Base-by-base conservation (phyloP, 2,888 invertebrate genomes). In the Panzeria rudis region DNA sequence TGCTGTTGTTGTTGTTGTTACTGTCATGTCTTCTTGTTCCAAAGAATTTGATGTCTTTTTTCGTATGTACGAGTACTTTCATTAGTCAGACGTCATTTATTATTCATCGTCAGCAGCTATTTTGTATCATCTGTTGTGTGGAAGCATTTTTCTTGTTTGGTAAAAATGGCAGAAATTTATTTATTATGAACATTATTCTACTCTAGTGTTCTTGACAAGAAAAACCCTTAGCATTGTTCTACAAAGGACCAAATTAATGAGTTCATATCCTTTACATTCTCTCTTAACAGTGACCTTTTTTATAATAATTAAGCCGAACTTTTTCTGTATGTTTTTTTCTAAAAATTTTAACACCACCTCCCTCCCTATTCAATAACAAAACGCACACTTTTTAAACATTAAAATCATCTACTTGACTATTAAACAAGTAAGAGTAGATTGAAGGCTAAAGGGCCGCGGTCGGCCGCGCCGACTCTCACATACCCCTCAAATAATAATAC, bases 231-330 rank as follows among this genome's bases (percentile, higher is more conserved):
- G n/a, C n/a, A n/a, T 61, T 61, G n/a, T 23, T 25, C 32, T 29
- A 32, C 4, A 56, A 41, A 44, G 13, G 38, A 38, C n/a, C 1
- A 9, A 44, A 35, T 8, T 1, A 56, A 61, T 77, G 69, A 82
- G 85, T 85, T 81, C 81, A 85, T 85, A 81, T 59, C 81, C 84
- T 75, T 7, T 8, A 15, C 1, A n/a, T n/a, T 20, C 17, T 71
- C 50, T 84, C 72, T 73, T 77, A 81, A 80, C 77, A 81, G 38
- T 81, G 61, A 81, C 68, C 17, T 84, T 84, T 81, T 84, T 73
- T 35, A 44, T 61, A 35, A 32, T 44, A 47, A 23, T 44, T 79
- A 61, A 73, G 54, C 73, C 54, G 44, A 78, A 56, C 25, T 23
- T 47, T 9, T 47, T 7, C 13, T 29, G 15, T 38, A 8, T 23